These are phyloP conservation scores for Malacosoma neustria DNA, from an alignment of 2,888 invertebrate species.

Conservation along the genomic window DNA sequence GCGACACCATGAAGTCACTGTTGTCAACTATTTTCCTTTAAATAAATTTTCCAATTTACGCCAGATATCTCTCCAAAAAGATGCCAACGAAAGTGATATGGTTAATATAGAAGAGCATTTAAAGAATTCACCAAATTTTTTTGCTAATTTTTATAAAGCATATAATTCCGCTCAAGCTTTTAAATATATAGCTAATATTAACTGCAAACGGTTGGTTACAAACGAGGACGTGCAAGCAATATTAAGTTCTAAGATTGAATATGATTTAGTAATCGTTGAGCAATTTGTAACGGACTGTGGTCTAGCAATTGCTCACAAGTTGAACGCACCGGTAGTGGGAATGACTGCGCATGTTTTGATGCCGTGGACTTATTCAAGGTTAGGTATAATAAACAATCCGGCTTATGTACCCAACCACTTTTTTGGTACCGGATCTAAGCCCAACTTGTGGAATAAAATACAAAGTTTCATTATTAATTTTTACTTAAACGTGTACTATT, in stretches of 20 bases:
- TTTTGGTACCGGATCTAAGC: conserved; percentile 45
- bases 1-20: conserved; percentile 35
- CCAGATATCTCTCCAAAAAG: conserved; percentile 29
- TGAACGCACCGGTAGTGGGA: conserved; percentile 67
- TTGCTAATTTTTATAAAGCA: conserved; percentile 14
- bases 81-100: conserved; percentile 10
- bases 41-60: conserved; percentile 36
- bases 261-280: conserved; percentile 72
- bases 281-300: conserved; percentile 74
- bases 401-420: conserved; percentile 71
- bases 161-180: conserved; percentile 14
- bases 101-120: conserved; percentile 14
- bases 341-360: conserved; percentile 67
- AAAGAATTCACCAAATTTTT: conserved; percentile 10
- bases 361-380: conserved; percentile 71
- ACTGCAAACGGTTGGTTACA: conserved; percentile 22
- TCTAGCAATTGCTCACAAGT: conserved; percentile 65
- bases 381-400: conserved; percentile 73
- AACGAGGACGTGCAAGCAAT: conserved; percentile 20
- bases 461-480: conserved; percentile 40
- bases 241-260: conserved; percentile 33
- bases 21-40: conserved; percentile 38
- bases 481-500: conserved; percentile 23
- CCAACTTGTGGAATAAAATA: conserved; percentile 52
- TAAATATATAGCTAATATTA: conserved; percentile 17